phyloP scores from a whole-genome alignment of 64 coral and sea anemone species.

The Montipora foliosa region DNA sequence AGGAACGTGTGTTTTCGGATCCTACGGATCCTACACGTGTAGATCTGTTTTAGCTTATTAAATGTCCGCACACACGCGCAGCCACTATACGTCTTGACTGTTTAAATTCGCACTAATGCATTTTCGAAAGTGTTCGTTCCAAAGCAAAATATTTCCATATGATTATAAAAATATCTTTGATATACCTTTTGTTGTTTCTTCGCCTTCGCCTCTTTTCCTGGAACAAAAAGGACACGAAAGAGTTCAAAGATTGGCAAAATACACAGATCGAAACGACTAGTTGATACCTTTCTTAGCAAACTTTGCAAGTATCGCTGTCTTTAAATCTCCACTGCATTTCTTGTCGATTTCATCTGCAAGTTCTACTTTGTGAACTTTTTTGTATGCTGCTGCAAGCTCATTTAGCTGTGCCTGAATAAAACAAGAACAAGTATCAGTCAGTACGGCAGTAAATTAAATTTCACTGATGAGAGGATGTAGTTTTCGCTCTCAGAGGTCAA shows the following conservation, averaged over 20 bases:
- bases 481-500: too few species aligned
- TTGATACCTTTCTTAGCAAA: constrained; percentile 57
- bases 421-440: neutral
- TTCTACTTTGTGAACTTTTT: constrained; percentile 65
- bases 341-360: constrained; percentile 80
- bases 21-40: too few species aligned
- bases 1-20: too few species aligned
- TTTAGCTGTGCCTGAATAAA: constrained; percentile 57
- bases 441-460: neutral
- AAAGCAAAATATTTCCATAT: neutral
- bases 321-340: constrained; percentile 81
- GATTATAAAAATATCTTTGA: too few species aligned
- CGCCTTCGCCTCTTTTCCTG: constrained; percentile 10
- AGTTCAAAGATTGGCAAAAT: too few species aligned
- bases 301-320: constrained; percentile 55
- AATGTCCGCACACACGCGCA: too few species aligned
- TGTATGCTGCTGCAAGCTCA: constrained; percentile 52
- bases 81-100: neutral
- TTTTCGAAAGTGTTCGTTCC: neutral
- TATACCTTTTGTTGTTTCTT: constrained; percentile 44
- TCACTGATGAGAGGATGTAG: neutral
- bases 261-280: too few species aligned
- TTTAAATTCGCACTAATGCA: neutral
- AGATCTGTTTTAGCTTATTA: too few species aligned
- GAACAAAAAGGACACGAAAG: neutral